These are phyloP conservation scores for Platorchestia sp. DNA, from an alignment of 1,140 invertebrate species.

Conservation along the genomic window DNA sequence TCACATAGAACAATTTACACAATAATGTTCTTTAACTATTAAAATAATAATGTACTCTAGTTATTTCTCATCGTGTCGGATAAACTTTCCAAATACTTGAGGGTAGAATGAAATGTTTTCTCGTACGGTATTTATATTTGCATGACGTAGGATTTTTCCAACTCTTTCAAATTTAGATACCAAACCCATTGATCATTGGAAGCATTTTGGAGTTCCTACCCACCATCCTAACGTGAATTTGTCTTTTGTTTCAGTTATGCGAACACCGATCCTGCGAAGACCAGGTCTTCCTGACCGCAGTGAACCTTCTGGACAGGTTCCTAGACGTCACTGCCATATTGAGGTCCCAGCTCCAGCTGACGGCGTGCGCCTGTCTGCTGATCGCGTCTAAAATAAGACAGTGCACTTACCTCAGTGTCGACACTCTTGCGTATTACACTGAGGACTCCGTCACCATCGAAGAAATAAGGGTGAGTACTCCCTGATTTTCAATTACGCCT, in stretches of 20 bases:
- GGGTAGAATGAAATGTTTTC: too few relatives aligned
- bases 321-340: conserved; percentile 82
- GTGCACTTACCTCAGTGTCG: conserved; percentile 82
- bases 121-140: too few relatives aligned
- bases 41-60: too few relatives aligned
- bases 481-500: too few relatives aligned
- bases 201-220: too few relatives aligned
- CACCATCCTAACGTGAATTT: not conserved
- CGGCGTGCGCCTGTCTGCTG: conserved; percentile 90
- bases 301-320: conserved; percentile 94
- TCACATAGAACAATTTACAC: too few relatives aligned
- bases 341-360: conserved; percentile 86
- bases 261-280: conserved; percentile 78
- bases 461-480: conserved; percentile 83
- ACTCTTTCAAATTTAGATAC: too few relatives aligned
- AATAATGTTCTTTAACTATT: too few relatives aligned
- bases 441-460: conserved; percentile 88
- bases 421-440: conserved; percentile 89
- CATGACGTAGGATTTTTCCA: too few relatives aligned
- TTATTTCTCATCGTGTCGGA: too few relatives aligned
- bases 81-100: too few relatives aligned
- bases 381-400: conserved; percentile 92
- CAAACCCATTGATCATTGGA: too few relatives aligned
- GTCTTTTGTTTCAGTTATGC: conserved; percentile 57
- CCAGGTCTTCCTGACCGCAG: conserved; percentile 89